Base-by-base conservation (phyloP, 1,140 invertebrate species). In the Aphis gossypii region DNA sequence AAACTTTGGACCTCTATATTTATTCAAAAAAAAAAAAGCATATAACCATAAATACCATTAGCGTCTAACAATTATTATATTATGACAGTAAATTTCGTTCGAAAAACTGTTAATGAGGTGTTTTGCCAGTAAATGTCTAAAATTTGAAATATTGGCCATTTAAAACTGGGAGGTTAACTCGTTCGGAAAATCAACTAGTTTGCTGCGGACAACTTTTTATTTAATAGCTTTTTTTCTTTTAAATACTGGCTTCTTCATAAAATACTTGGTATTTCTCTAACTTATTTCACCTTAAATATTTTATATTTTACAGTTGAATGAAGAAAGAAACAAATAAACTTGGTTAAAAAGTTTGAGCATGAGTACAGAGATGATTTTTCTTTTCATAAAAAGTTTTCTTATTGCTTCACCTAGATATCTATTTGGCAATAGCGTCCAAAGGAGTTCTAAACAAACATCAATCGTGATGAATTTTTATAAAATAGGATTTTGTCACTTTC, bases 221-320 rank as follows among this genome's bases (percentile, higher is more conserved):
- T 90, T 90, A 90, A 90, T 90, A 90, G 89, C 89, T 90, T 90
- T 90, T 60, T 51, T 48, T 76, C n/a, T 35, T 90, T 90, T 90
- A 89, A 89, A 54, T 90, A 41, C 89, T n/a, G 23, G 30, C 89
- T 68, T 90, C 38, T 68, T n/a, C 30, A 60, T 44, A 90, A 25
- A 46, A 90, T 90, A 41, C 89, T n/a, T 20, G 38, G 44, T 90
- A 46, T 60, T 68, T 68, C 89, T 35, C 56, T 76, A 76, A 44
- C 89, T 90, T 90, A 90, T 90, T 90, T 90, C 21, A 90, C 89
- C 54, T 90, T 90, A n/a, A 90, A 90, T 90, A 90, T 90, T 90
- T 89, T 56, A 38, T 89, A 56, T 88, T 68, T 90, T 60, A 44
- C 54, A 68, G 88, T 23, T 60, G 21, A 68, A 41, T 56, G 89